A percentile compares a stretch with the other conserved stretches of the same genome.
Evolutionary conservation across 2,797 vertebrate species (phyloP).

Genomic region (Rhinatrema bivittatum): DNA sequence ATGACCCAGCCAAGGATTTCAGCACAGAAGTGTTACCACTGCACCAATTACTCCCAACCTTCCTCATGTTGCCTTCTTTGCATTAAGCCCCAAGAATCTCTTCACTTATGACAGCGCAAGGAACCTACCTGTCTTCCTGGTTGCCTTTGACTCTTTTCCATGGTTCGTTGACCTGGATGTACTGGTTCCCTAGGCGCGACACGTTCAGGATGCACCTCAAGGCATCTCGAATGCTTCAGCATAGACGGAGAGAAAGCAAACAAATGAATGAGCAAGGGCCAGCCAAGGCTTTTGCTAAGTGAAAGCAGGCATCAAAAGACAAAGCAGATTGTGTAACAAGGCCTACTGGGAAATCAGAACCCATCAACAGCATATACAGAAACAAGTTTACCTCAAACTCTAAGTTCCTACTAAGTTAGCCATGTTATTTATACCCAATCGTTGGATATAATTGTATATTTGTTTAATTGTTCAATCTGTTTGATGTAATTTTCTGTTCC

Average conservation of each 20-base stretch:
- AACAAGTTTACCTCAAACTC: too few species aligned
- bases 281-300: not conserved
- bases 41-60: too few species aligned
- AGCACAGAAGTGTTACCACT: too few species aligned
- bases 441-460: too few species aligned
- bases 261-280: not conserved
- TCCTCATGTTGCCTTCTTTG: too few species aligned
- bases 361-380: not conserved
- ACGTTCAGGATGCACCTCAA: slow-evolving; percentile 85
- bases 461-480: too few species aligned
- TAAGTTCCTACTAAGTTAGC: too few species aligned
- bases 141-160: slow-evolving; percentile 90
- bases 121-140: slow-evolving; percentile 65
- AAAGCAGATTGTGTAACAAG: not conserved
- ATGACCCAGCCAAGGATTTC: too few species aligned
- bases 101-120: not conserved
- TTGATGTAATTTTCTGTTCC: too few species aligned
- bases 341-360: not conserved
- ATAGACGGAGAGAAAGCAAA: not conserved
- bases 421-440: too few species aligned
- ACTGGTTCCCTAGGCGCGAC: slow-evolving; percentile 92
- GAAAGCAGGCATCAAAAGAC: not conserved
- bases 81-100: too few species aligned
- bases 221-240: slow-evolving; percentile 79
- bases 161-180: slow-evolving; percentile 91